A percentile compares a stretch with the other conserved stretches of the same genome.
Evolutionary conservation across 2,797 vertebrate genomes (phyloP).

Genomic region (Thripadectes ignobilis): DNA sequence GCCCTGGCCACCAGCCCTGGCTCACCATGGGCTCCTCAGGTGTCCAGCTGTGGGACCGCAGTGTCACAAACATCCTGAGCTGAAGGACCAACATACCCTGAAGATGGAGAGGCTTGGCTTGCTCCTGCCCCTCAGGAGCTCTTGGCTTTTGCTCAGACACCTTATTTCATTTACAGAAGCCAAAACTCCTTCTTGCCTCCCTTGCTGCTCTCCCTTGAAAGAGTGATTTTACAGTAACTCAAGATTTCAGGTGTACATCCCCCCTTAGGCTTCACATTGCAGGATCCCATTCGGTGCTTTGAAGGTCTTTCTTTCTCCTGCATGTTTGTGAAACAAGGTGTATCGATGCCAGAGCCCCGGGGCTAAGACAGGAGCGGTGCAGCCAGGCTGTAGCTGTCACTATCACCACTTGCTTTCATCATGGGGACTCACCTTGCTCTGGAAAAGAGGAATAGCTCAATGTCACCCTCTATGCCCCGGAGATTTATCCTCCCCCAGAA

Average conservation of each 20-base stretch:
- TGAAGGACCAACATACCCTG: not conserved
- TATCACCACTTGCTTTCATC: not conserved
- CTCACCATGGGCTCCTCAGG: not conserved
- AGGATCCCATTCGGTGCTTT: not conserved
- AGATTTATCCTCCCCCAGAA: not conserved
- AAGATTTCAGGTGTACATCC: not conserved
- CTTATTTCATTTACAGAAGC: not conserved
- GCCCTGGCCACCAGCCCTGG: not conserved
- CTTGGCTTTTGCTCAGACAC: not conserved
- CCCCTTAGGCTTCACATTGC: not conserved
- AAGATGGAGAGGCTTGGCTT: not conserved
- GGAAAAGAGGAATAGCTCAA: not conserved
- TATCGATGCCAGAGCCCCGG: accelerated
- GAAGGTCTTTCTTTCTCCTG: not conserved
- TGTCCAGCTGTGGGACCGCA: not conserved
- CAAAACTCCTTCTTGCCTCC: not conserved
- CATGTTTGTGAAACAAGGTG: not conserved
- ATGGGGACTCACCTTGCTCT: not conserved
- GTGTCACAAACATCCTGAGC: accelerated
- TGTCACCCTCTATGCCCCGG: not conserved
- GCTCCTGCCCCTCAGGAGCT: not conserved
- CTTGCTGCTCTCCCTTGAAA: not conserved
- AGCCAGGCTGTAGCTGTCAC: not conserved
- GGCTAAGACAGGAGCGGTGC: not conserved
- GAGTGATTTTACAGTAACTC: not conserved